These are phyloP conservation scores for Capricornis sumatraensis DNA, from an alignment of 2,113 vertebrate species.

Conservation along the genomic window DNA sequence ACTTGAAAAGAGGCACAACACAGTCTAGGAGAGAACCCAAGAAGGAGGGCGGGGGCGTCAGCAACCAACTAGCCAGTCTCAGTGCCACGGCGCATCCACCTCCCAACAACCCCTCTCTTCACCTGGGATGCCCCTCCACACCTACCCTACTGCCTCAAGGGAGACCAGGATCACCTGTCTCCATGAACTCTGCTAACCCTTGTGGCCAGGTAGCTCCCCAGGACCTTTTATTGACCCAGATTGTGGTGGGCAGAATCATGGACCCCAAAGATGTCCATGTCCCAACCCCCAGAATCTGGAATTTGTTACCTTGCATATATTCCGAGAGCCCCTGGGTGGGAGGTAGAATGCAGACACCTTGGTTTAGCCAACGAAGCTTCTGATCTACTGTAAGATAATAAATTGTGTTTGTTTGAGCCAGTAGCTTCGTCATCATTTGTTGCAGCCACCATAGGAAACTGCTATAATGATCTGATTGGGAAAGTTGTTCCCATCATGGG, in stretches of 20 bases:
- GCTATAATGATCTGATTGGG: neutral
- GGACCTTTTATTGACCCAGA: neutral
- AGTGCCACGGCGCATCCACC: rapidly evolving
- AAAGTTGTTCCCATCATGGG: rapidly evolving
- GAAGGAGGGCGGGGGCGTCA: rapidly evolving
- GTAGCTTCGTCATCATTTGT: neutral
- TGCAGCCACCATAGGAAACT: too few relatives aligned
- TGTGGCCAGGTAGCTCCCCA: neutral
- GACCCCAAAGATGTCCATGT: neutral
- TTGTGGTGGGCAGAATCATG: neutral
- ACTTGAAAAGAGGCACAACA: neutral
- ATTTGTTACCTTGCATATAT: neutral
- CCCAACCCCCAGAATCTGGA: neutral
- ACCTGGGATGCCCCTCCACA: neutral
- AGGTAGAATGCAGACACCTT: neutral
- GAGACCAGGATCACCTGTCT: neutral
- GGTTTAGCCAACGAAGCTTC: too few relatives aligned
- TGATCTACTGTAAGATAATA: neutral
- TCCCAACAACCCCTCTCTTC: neutral
- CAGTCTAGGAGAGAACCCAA: neutral
- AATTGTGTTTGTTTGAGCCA: neutral
- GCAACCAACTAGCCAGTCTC: neutral
- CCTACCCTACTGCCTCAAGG: neutral
- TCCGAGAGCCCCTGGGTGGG: neutral
- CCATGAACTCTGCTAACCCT: neutral